Base-by-base conservation (phyloP, 2,797 vertebrate species). In the Phalanger gymnotis region DNA sequence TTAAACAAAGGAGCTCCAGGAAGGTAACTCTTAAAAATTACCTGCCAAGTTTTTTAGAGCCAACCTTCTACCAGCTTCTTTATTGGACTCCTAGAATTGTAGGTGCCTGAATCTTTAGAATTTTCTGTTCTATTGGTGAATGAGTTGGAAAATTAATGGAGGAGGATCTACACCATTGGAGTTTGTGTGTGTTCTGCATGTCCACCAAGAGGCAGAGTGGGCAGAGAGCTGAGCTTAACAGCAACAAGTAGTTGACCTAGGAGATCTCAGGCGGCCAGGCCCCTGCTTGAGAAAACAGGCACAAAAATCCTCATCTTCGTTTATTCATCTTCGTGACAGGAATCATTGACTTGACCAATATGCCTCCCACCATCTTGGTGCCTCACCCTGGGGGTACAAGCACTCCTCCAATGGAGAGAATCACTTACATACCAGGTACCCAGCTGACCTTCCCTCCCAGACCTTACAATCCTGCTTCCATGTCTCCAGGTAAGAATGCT, bases 321-420 rank as follows among this genome's bases (percentile, higher is more conserved):
- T 1, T 96, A 1, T 96, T 94, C 97, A 47, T 96, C 93, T 96
- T 97, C 93, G 91, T 92, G 92, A 95, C 99, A 99, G 99, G 99
- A 98, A 99, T 99, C 98, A 99, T 99, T 99, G 99, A 99, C 99
- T 99, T 99, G 99, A 99, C 99, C 99, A 99, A 99, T 98, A 99
- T 99, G 99, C 99, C 99, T 98, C 99, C 99, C 98, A 99, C 99
- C 98, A 99, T 99, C 99, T 98, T 99, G 99, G 99, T 99, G 99
- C 99, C 99, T 99, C 99, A 99, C 98, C 99, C 99, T 95, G 99
- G 99, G 98, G 99, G 99, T 98, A 99, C 99, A 95, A 99, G 99
- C 98, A 99, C 99, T 97, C 99, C 99, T 96, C 99, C 99, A 98
- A 99, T 99, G 99, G 99, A 99, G 98, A 99, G 99, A 98, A 99